These are phyloP conservation scores for Agapornis roseicollis DNA, from an alignment of 2,113 vertebrate species.

Conservation along the genomic window DNA sequence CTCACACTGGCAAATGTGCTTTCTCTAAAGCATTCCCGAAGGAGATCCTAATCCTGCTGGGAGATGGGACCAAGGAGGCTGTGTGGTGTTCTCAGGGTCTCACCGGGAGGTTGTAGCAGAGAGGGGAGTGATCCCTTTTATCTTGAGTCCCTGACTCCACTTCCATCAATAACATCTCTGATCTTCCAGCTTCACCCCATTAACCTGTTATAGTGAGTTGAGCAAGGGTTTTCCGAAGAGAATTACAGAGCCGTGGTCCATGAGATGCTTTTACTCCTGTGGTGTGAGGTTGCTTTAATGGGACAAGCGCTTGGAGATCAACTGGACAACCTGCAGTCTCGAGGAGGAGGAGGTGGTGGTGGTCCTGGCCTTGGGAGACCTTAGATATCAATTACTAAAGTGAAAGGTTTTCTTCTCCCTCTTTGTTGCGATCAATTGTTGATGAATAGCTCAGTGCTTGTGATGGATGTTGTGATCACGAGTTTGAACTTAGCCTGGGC, in stretches of 20 bases:
- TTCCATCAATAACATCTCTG: neutral
- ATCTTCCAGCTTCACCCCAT: neutral
- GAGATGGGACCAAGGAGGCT: neutral
- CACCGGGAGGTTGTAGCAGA: neutral
- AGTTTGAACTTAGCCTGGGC: slow-evolving; percentile 25
- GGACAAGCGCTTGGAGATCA: neutral
- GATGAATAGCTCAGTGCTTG: slow-evolving; percentile 49
- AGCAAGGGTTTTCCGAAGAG: neutral
- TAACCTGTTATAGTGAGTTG: neutral
- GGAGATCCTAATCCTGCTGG: rapidly evolving
- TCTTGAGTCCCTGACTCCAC: neutral
- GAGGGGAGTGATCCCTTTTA: neutral
- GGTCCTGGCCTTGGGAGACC: neutral
- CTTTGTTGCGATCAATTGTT: slow-evolving; percentile 34
- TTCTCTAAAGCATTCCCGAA: neutral
- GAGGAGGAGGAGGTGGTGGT: neutral
- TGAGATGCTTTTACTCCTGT: neutral
- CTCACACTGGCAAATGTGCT: neutral
- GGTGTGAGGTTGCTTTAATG: neutral
- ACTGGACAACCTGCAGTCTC: neutral
- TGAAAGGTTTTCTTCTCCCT: slow-evolving; percentile 21
- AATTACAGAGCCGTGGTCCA: neutral
- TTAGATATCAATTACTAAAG: neutral
- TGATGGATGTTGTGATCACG: slow-evolving; percentile 58
- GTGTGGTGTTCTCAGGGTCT: neutral